Conservation (phyloP, 2,888 invertebrate species). For the Thalpophila matura region DNA sequence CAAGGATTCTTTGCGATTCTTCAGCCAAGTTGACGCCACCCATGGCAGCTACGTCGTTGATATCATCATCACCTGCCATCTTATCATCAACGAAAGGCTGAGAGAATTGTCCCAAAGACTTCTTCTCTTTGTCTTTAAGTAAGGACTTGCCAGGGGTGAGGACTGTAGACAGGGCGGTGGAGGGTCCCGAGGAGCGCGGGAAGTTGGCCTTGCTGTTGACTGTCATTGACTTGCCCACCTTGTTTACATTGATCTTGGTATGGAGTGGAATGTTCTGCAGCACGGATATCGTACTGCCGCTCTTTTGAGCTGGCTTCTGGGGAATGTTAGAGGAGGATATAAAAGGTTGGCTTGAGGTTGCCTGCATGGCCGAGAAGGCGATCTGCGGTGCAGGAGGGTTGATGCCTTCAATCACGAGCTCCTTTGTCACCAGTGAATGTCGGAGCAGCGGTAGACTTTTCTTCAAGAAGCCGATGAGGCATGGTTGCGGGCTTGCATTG, state of each 20-base stretch:
- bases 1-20: slow-evolving; percentile 98
- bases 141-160: slow-evolving; percentile 91
- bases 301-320: slow-evolving; percentile 77
- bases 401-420: slow-evolving; percentile 98
- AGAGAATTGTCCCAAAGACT: slow-evolving; percentile 80
- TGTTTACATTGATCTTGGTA: slow-evolving; percentile 81
- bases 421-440: slow-evolving; percentile 97
- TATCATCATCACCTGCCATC: slow-evolving; percentile 97
- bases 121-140: slow-evolving; percentile 95
- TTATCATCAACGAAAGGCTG: slow-evolving; percentile 86
- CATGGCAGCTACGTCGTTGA: slow-evolving; percentile 99
- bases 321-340: slow-evolving; percentile 71
- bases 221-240: slow-evolving; percentile 88
- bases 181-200: slow-evolving; percentile 74
- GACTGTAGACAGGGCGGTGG: slow-evolving; percentile 79
- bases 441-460: slow-evolving; percentile 98
- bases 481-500: slow-evolving; percentile 99
- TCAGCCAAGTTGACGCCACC: slow-evolving; percentile 99
- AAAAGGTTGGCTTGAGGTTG: slow-evolving; percentile 72
- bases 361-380: slow-evolving; percentile 75
- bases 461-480: slow-evolving; percentile 99
- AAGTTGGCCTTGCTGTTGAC: slow-evolving; percentile 79
- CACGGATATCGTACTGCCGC: slow-evolving; percentile 80
- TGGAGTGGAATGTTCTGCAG: slow-evolving; percentile 86
- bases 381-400: slow-evolving; percentile 94